Percentiles rank a stretch among this genome's conserved stretches.
phyloP scores from a whole-genome alignment of 1,140 invertebrate species.

The Drosophila pruinosa region DNA sequence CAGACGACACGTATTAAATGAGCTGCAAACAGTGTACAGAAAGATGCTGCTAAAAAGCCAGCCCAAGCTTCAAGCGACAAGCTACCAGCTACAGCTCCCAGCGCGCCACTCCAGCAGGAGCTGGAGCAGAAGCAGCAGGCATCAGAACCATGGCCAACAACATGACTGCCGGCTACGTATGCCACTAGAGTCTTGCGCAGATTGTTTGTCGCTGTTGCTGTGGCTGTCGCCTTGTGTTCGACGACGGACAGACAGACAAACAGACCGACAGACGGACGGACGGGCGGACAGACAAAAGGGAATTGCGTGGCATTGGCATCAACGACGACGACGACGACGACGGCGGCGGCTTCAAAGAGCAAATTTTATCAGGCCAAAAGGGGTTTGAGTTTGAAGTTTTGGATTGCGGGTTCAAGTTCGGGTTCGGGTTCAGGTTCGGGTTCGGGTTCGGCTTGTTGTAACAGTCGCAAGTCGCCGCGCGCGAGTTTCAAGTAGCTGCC shows the following conservation, averaged over 20 bases:
- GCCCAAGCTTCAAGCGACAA: conserved; percentile 22
- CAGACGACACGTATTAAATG: conserved; percentile 78
- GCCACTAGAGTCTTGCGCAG: conserved; percentile 61
- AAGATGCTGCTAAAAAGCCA: conserved; percentile 51
- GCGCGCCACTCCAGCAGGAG: not conserved
- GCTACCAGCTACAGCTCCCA: not conserved
- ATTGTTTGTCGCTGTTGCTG: conserved; percentile 60
- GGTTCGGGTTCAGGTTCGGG: conserved; percentile 25
- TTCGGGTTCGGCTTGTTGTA: conserved; percentile 32
- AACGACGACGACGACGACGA: not conserved
- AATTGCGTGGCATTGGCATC: conserved; percentile 39
- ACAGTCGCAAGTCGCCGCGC: conserved; percentile 42
- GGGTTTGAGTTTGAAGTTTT: conserved; percentile 32
- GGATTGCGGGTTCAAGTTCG: conserved; percentile 43
- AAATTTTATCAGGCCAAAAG: conserved; percentile 55
- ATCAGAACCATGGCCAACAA: not conserved
- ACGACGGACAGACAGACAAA: not conserved
- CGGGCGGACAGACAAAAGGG: conserved; percentile 21
- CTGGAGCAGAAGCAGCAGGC: not conserved
- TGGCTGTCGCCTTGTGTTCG: conserved; percentile 2
- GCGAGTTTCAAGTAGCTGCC: conserved; percentile 68
- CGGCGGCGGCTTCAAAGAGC: conserved; percentile 52
- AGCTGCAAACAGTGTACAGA: conserved; percentile 67
- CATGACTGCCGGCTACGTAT: conserved; percentile 37
- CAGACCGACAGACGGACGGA: not conserved